Evolutionary conservation across 2,888 invertebrate genomes (phyloP), one percentile per base, ranked within the genome.

Genomic region (Andrena bucephala): DNA sequence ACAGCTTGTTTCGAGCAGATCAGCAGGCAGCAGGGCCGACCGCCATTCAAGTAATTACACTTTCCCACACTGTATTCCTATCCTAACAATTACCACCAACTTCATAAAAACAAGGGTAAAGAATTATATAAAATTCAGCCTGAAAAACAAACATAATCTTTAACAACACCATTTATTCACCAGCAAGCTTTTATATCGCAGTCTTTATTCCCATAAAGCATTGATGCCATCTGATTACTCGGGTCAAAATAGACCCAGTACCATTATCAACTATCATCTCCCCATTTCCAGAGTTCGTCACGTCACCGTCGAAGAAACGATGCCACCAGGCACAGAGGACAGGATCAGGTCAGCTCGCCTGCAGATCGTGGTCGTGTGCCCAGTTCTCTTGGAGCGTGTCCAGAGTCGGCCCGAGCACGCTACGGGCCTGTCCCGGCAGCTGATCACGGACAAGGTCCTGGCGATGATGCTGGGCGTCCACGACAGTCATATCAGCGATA

Each of bases 1-100:
- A 96, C 96, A 66, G 96, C 96, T 75, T 97, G 97, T 94, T 98
- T 98, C 94, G 97, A 97, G 93, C 97, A 97, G 94, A 97, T 97
- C 88, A 97, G 97, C 94, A 96, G 97, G 83, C 97, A 97, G 92
- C 96, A 97, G 91, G 97, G 97, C 81, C 95, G 97, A 89, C 96
- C 96, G 89, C 97, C 97, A 85, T 97, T 97, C 95, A 97, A 96
- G 97, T 97, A 94, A 95, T 81, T 89, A 8, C 8, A 0, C 8
- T 8, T 16, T 8, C 13, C 31, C 42, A 13, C 42, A 42, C 16
- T 5, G 13, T 16, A 42, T 42, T 16, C 42, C 42, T 4, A 16
- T 5, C 42, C 42, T 16, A 42, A 42, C 4, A 42, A 16, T 13
- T 13, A 42, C 42, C 42, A 0, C 42, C 4, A 42, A 5, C 42